phyloP scores from a whole-genome alignment of 2,888 invertebrate species.

The Panzeria rudis region DNA sequence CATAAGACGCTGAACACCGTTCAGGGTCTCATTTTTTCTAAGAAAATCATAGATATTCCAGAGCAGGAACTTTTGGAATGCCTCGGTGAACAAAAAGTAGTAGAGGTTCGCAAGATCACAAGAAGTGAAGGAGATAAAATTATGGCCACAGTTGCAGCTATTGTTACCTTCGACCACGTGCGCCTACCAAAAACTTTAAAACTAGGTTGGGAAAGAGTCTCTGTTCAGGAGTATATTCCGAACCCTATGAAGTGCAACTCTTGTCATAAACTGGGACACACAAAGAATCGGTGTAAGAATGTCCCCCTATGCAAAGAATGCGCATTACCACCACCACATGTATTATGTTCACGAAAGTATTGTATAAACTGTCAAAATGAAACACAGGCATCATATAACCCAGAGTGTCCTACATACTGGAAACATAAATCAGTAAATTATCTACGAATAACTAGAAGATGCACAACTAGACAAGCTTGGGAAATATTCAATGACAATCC shows the following conservation, averaged over 20 bases:
- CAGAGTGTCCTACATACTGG: no score
- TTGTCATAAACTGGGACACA: slow-evolving; percentile 42
- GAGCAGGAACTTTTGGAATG: slow-evolving; percentile 17
- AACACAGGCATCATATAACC: slow-evolving; percentile 15
- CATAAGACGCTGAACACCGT: background rate
- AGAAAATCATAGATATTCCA: no score
- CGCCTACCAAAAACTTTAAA: background rate
- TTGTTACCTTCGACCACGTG: slow-evolving; percentile 20
- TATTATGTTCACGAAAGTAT: slow-evolving; percentile 16
- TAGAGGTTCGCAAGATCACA: slow-evolving; percentile 9
- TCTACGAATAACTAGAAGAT: background rate
- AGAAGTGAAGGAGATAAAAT: background rate
- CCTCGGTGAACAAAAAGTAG: slow-evolving; percentile 6
- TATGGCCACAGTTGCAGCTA: slow-evolving; percentile 3
- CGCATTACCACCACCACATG: slow-evolving; percentile 26
- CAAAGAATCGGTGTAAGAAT: slow-evolving; percentile 26
- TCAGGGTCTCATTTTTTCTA: slow-evolving; percentile 12
- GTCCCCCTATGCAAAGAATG: slow-evolving; percentile 25
- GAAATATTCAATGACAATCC: slow-evolving; percentile 25
- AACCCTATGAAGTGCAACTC: slow-evolving; percentile 35
- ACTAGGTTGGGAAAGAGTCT: slow-evolving; percentile 7
- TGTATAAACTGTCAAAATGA: slow-evolving; percentile 20
- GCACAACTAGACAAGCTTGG: slow-evolving; percentile 12
- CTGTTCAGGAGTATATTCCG: background rate
- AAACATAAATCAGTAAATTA: no score